These are phyloP conservation scores for Cromileptes altivelis DNA, from an alignment of 2,113 vertebrate species.

Conservation along the genomic window DNA sequence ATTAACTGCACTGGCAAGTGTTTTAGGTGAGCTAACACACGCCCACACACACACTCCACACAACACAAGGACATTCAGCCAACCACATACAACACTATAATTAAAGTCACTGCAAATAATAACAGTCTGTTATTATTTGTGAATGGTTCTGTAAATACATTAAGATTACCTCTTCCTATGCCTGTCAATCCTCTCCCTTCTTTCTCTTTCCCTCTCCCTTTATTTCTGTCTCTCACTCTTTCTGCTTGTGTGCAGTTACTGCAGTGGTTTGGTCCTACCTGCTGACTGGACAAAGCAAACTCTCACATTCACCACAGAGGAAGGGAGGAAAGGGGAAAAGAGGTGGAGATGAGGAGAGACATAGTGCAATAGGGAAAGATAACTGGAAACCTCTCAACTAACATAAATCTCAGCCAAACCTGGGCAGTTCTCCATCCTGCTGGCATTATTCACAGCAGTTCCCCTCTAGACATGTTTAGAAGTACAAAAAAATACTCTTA, in stretches of 20 bases:
- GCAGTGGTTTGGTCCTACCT: slow-evolving; percentile 76
- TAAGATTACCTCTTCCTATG: slow-evolving; percentile 43
- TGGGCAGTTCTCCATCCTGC: background rate
- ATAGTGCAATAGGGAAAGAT: slow-evolving; percentile 18
- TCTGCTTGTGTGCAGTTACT: slow-evolving; percentile 54
- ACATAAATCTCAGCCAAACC: slow-evolving; percentile 6
- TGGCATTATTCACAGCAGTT: too few relatives aligned
- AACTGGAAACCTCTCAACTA: background rate
- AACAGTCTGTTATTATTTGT: slow-evolving; percentile 48
- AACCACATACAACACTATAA: background rate
- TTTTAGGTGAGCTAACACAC: background rate
- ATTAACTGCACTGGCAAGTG: slow-evolving; percentile 1
- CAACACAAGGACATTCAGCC: slow-evolving; percentile 17
- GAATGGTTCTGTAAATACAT: slow-evolving; percentile 42
- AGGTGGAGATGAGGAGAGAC: background rate
- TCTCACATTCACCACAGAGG: slow-evolving; percentile 61
- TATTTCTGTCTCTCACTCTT: background rate
- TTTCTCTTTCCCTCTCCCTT: slow-evolving; percentile 10
- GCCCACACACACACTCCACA: background rate
- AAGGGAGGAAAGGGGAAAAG: slow-evolving; percentile 25
- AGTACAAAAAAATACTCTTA: too few relatives aligned
- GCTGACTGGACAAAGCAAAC: slow-evolving; percentile 83
- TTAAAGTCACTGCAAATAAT: slow-evolving; percentile 45
- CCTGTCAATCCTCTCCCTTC: slow-evolving; percentile 45
- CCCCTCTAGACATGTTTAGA: too few relatives aligned